A percentile compares a stretch with the other conserved stretches of the same genome.
Evolutionary conservation across 2,797 vertebrate genomes (phyloP).

Genomic region (Simalia tracyae): DNA sequence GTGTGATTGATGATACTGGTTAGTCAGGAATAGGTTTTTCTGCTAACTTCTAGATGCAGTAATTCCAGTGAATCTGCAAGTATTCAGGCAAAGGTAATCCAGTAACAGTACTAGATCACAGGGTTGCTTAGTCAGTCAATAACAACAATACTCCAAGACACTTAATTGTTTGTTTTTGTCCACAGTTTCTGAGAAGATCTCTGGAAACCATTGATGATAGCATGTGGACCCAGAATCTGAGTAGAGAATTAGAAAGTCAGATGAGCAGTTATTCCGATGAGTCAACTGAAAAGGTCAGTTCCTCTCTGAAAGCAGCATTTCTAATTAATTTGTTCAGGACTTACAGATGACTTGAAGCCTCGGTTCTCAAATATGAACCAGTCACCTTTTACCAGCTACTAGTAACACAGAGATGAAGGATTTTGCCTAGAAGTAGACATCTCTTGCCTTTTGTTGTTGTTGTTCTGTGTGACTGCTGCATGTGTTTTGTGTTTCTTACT

Average conservation of each 20-base stretch:
- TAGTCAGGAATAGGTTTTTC: too few species aligned
- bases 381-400: background rate
- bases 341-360: background rate
- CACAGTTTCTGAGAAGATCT: constrained; percentile 23
- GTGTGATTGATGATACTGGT: background rate
- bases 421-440: background rate
- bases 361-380: background rate
- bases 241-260: constrained; percentile 20
- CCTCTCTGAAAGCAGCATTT: background rate
- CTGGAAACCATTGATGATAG: constrained; percentile 27
- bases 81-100: too few species aligned
- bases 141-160: background rate
- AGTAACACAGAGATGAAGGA: background rate
- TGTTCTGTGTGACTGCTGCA: background rate
- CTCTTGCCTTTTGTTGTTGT: background rate
- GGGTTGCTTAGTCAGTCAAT: background rate
- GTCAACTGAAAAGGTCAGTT: constrained; percentile 11
- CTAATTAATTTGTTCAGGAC: background rate
- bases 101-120: background rate
- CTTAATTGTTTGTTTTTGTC: background rate
- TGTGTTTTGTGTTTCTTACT: background rate
- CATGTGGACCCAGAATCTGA: constrained; percentile 18
- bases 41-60: too few species aligned
- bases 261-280: background rate
- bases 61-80: too few species aligned